A percentile compares a stretch with the other conserved stretches of the same genome.
phyloP scores from a whole-genome alignment of 2,797 vertebrate genomes.

The Semotilus atromaculatus region DNA sequence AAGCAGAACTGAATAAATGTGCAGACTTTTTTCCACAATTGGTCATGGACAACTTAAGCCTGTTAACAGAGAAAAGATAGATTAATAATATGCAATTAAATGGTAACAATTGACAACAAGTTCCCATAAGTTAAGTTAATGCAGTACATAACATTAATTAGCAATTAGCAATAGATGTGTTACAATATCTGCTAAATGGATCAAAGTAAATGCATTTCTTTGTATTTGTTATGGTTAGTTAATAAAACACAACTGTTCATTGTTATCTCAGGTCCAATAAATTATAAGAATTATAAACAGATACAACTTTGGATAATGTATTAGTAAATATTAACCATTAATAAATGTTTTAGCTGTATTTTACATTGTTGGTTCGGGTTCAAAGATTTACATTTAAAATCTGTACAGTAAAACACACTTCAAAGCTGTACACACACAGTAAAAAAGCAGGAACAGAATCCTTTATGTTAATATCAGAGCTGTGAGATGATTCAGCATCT shows the following conservation, averaged over 20 bases:
- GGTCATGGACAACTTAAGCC: neutral
- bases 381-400: neutral
- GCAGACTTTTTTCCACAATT: neutral
- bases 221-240: neutral
- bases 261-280: neutral
- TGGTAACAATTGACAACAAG: neutral
- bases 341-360: neutral
- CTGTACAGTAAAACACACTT: neutral
- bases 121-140: neutral
- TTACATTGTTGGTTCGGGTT: neutral
- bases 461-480: conserved; percentile 47
- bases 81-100: neutral
- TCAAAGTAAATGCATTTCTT: neutral
- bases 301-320: neutral
- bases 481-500: conserved; percentile 56
- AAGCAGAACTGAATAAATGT: neutral
- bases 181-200: neutral
- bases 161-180: neutral
- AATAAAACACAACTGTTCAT: neutral
- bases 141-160: neutral
- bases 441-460: neutral
- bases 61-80: neutral
- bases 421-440: neutral
- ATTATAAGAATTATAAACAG: neutral
- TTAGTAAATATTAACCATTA: neutral